Percentiles rank a stretch among this genome's conserved stretches.
These are phyloP conservation scores for Embidobia sp. DNA, from an alignment of 2,888 invertebrate genomes.

Conservation along the genomic window DNA sequence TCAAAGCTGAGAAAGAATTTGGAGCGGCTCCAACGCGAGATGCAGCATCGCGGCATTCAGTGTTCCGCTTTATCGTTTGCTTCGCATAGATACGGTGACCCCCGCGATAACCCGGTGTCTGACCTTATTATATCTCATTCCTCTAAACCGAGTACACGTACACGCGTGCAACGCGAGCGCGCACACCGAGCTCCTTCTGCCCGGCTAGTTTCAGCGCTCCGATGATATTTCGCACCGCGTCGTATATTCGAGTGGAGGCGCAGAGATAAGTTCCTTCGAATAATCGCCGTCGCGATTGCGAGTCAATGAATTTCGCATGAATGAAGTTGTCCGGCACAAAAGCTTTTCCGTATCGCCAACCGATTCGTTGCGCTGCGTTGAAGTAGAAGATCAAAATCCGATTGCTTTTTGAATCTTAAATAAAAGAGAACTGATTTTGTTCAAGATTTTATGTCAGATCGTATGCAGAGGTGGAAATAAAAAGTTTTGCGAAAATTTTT, in stretches of 20 bases:
- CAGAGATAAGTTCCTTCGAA: conserved; percentile 70
- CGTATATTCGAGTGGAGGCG: conserved; percentile 59
- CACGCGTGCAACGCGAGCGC: conserved; percentile 21
- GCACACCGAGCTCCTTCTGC: conserved; percentile 59
- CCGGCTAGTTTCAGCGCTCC: conserved; percentile 67
- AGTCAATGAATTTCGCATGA: conserved; percentile 73
- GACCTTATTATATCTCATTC: conserved; percentile 78
- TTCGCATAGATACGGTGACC: conserved; percentile 72
- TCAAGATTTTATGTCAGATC: too few relatives aligned
- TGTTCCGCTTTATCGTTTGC: conserved; percentile 71
- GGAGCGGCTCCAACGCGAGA: conserved; percentile 69
- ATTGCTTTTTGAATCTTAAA: too few relatives aligned
- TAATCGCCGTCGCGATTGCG: conserved; percentile 59
- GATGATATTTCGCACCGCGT: conserved; percentile 63
- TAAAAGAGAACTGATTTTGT: too few relatives aligned
- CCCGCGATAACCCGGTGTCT: conserved; percentile 77
- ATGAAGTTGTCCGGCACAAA: conserved; percentile 62
- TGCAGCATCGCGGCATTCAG: conserved; percentile 44
- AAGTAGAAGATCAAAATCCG: too few relatives aligned
- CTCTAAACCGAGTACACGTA: conserved; percentile 64
- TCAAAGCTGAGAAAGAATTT: conserved; percentile 63
- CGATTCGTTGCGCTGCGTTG: background rate
- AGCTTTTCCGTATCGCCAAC: conserved; percentile 20
- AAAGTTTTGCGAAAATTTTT: too few relatives aligned
- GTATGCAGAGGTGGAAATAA: too few relatives aligned